Base-by-base conservation (phyloP, 1,140 invertebrate genomes). In the Chelonus insularis region DNA sequence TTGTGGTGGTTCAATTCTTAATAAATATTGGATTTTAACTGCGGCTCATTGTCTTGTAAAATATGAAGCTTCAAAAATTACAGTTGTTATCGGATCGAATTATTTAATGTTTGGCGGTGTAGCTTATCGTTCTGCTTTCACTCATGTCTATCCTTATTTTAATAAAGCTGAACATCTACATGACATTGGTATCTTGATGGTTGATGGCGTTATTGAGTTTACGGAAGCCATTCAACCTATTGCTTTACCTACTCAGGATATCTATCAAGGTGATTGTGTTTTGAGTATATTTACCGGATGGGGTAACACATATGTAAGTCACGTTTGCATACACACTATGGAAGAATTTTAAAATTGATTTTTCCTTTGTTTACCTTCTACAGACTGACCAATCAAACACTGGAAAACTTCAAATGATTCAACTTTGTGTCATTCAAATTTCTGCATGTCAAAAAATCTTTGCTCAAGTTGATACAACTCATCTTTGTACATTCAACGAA, bases 1-100 rank as follows among this genome's bases (percentile, higher is more conserved):
- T 55, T 85, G 84, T 63, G 84, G 82, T 12, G 84, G 78, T 5
- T 79, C 79, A 8, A 73, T 85, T 29, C 67, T 84, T 29, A 72
- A 65, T 16, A 57, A 69, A 20, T 54, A 73, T 12, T 83, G 74
- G 71, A 70, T 84, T 47, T 32, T 85, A 12, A 79, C 79, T 5
- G 83, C 83, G 11, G 82, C 77, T 47, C 84, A 86, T 66, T 85
- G 84, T 64, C 60, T 69, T 1, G 47, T 39, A 69, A 82, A 79
- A 57, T 45, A 72, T 23, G 68, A 71, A 52, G 73, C 76, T 0
- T 18, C 54, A 5, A 11, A 37, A 6, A 63, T 65, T n/a, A 66
- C 65, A 7, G 45, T 74, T 9, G 71, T 78, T 9, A 74, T 78
- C 43, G 79, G 79, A 11, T 71, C 75, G 4, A 70, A 71, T 55